Conservation (phyloP, 2,797 vertebrate species). For the Corythornis leucogaster region DNA sequence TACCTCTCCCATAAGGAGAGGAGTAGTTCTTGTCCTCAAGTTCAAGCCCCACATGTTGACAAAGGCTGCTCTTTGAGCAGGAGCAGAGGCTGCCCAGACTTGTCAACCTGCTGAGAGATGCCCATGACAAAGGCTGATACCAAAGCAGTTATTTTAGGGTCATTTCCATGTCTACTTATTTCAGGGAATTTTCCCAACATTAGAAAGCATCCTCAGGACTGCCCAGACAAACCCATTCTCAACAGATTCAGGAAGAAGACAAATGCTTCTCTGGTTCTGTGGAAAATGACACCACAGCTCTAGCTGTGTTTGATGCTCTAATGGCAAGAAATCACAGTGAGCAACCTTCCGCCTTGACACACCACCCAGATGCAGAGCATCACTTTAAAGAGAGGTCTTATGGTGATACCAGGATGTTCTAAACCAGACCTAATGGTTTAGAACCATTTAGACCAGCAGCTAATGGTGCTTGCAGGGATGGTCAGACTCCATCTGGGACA, state of each 20-base stretch:
- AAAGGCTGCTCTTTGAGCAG: neutral
- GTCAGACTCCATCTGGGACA: neutral
- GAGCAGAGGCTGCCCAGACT: neutral
- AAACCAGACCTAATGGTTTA: neutral
- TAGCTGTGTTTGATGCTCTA: neutral
- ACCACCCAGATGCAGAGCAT: neutral
- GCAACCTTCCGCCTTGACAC: too few relatives aligned
- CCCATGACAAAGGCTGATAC: too few relatives aligned
- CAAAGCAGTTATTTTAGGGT: neutral
- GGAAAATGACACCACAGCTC: neutral
- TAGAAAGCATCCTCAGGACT: neutral
- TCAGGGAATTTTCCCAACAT: neutral
- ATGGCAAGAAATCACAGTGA: neutral
- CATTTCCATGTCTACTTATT: neutral
- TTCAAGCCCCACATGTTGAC: neutral
- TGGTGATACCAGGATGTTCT: constrained; percentile 28
- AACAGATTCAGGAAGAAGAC: neutral
- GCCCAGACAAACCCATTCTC: neutral
- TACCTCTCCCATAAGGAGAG: neutral
- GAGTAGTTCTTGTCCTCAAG: neutral
- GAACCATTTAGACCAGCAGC: too few relatives aligned
- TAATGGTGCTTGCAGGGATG: neutral
- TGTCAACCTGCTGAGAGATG: neutral
- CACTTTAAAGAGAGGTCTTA: neutral
- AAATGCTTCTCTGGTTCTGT: neutral